Evolutionary conservation across 2,888 invertebrate genomes (phyloP).

Genomic region (Pristionchus mayeri): DNA sequence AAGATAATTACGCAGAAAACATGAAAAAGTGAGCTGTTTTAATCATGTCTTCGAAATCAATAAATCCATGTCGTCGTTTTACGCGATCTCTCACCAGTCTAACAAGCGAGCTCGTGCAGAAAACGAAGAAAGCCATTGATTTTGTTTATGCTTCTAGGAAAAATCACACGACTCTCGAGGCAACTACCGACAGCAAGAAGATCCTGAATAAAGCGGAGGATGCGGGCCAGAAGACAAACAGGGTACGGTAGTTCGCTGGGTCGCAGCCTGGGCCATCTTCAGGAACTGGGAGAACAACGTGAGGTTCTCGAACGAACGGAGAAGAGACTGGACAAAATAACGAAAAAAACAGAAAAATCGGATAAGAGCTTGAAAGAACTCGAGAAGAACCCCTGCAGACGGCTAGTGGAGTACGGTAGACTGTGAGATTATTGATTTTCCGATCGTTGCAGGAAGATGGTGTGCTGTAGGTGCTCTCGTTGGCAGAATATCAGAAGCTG

Average conservation of each 20-base stretch:
- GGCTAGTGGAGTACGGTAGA: background rate
- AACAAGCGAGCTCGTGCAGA: too few species aligned
- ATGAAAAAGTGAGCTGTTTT: background rate
- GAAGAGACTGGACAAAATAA: background rate
- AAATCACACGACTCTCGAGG: too few species aligned
- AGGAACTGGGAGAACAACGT: background rate
- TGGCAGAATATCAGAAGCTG: background rate
- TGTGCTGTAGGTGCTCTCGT: background rate
- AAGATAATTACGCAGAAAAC: background rate
- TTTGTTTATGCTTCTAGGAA: too few species aligned
- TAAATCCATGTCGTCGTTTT: too few species aligned
- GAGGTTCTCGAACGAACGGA: background rate
- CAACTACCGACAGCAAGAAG: background rate
- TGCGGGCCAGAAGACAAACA: background rate
- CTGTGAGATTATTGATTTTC: background rate
- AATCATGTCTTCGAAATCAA: too few species aligned
- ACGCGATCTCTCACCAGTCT: too few species aligned
- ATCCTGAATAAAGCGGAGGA: background rate
- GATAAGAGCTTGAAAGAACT: background rate
- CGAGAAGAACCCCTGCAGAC: background rate
- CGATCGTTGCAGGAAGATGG: too few species aligned
- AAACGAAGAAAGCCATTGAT: background rate
- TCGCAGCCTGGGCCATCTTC: background rate
- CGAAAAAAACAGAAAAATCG: background rate
- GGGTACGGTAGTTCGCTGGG: conserved; percentile 17